A percentile compares a stretch with the other conserved stretches of the same genome.
These are phyloP conservation scores for Nyctereutes procyonoides DNA, from an alignment of 2,113 vertebrate genomes.

Conservation along the genomic window DNA sequence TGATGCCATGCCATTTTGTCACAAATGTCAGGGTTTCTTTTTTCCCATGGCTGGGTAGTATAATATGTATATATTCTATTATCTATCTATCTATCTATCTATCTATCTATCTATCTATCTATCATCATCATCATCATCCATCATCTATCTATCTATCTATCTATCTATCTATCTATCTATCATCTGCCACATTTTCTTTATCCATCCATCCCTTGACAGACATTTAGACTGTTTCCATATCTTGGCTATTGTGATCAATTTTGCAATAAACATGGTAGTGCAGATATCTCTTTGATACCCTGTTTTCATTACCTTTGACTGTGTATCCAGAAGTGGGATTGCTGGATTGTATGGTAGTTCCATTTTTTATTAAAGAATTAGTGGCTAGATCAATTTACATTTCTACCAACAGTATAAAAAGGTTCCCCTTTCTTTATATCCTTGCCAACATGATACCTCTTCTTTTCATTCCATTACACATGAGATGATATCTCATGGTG, in stretches of 20 bases:
- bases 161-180: too few species aligned
- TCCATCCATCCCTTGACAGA: neutral
- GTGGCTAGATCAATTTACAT: neutral
- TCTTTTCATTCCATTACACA: neutral
- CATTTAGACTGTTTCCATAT: neutral
- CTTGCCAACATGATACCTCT: neutral
- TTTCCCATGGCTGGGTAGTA: neutral
- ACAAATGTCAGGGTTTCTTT: neutral
- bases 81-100: neutral
- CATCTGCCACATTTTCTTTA: neutral
- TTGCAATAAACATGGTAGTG: neutral
- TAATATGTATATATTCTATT: neutral
- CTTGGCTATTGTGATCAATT: neutral
- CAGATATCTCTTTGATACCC: neutral
- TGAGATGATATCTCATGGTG: neutral
- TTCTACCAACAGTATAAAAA: neutral
- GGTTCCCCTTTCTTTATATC: neutral
- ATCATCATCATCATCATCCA: neutral
- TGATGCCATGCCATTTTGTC: neutral
- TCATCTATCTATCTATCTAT: neutral
- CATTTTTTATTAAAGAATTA: neutral
- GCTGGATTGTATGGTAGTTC: neutral
- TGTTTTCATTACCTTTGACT: neutral
- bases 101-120: too few species aligned
- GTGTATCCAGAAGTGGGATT: neutral